Percentiles rank a stretch among this genome's conserved stretches.
These are phyloP conservation scores for Ctena decussata DNA, from an alignment of 2,888 invertebrate species.

Conservation along the genomic window DNA sequence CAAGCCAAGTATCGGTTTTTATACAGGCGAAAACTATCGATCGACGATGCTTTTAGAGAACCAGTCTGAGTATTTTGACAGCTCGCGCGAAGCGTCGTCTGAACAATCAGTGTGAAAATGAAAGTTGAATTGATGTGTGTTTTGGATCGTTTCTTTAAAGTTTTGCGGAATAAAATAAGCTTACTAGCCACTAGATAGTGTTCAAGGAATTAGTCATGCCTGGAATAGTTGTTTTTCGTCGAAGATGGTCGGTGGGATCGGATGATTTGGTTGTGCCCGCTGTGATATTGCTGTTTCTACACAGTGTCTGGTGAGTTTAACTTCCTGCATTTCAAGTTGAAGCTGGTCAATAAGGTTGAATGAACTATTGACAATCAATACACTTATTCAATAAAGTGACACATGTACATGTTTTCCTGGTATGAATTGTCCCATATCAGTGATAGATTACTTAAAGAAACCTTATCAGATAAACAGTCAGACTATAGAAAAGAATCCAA, in stretches of 20 bases:
- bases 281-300: conserved; percentile 92
- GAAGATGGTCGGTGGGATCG: conserved; percentile 95
- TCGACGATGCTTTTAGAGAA: background rate
- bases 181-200: background rate
- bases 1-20: no score
- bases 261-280: conserved; percentile 96
- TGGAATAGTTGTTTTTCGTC: conserved; percentile 93
- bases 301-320: conserved; percentile 93
- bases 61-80: conserved; percentile 50
- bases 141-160: background rate
- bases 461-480: no score
- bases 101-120: conserved; percentile 22
- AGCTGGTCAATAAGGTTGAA: no score
- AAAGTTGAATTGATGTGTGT: background rate
- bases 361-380: no score
- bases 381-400: no score
- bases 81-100: conserved; percentile 47
- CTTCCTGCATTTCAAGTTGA: no score
- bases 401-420: no score
- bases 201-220: conserved; percentile 89
- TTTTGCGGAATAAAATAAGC: background rate
- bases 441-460: no score
- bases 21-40: no score
- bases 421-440: no score
- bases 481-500: no score